A percentile compares a stretch with the other conserved stretches of the same genome.
Evolutionary conservation across 1,140 invertebrate species (phyloP).

Genomic region (Drosophila nigrodunni): DNA sequence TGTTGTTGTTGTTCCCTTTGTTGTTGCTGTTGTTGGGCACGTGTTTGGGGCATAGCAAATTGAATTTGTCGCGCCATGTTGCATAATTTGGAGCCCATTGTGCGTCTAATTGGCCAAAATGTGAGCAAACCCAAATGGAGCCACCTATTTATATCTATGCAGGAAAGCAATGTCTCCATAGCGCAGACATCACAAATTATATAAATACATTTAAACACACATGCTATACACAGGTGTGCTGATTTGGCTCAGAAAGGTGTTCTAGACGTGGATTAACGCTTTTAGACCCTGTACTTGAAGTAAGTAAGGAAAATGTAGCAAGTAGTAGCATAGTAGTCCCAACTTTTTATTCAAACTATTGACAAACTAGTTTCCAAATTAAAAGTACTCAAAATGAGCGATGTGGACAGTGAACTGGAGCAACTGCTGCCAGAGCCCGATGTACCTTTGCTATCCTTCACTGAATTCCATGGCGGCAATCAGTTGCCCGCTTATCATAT

Average conservation of each 20-base stretch:
- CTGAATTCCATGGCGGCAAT: conserved; percentile 18
- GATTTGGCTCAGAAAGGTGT: too few species aligned
- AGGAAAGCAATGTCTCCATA: not conserved
- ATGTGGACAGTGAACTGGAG: not conserved
- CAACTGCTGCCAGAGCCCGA: conserved; percentile 28
- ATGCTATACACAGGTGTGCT: not conserved
- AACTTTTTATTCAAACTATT: not conserved
- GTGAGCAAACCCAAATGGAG: conserved; percentile 43
- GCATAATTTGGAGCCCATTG: conserved; percentile 79
- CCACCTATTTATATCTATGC: conserved; percentile 14
- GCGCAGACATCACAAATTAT: not conserved
- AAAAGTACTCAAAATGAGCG: not conserved
- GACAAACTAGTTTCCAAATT: conserved; percentile 21
- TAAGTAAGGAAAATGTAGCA: too few species aligned
- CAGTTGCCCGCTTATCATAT: not conserved
- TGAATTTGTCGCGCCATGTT: conserved; percentile 79
- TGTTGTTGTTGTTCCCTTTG: conserved; percentile 6
- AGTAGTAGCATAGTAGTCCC: not conserved
- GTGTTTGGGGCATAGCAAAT: conserved; percentile 67
- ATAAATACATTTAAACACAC: not conserved
- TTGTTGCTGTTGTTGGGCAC: conserved; percentile 52
- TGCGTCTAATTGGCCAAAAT: conserved; percentile 75
- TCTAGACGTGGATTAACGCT: too few species aligned
- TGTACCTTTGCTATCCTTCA: conserved; percentile 12
- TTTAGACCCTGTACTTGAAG: too few species aligned